A percentile compares a stretch with the other conserved stretches of the same genome.
Conservation (phyloP, 2,888 invertebrate species). For the Scaptomyza parva region DNA sequence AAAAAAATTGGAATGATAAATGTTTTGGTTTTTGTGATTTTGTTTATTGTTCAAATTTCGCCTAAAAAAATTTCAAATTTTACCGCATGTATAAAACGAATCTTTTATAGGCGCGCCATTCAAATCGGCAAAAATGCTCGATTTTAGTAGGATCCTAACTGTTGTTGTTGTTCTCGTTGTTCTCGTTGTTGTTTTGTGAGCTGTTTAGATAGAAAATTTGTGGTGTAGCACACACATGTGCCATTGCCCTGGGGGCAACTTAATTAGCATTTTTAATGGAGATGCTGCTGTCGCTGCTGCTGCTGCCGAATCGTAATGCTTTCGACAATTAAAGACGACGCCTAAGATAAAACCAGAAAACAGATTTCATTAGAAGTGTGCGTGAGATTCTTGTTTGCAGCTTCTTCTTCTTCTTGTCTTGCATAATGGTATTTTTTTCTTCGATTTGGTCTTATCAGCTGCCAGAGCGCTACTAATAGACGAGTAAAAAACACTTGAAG, state of each 20-base stretch:
- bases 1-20: slow-evolving; percentile 75
- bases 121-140: slow-evolving; percentile 57
- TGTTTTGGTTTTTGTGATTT: slow-evolving; percentile 82
- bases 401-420: no score
- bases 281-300: no score
- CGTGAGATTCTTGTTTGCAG: slow-evolving; percentile 47
- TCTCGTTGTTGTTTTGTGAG: slow-evolving; percentile 67
- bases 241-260: slow-evolving; percentile 72
- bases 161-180: slow-evolving; percentile 30
- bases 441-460: slow-evolving; percentile 63
- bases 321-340: slow-evolving; percentile 72
- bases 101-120: slow-evolving; percentile 69
- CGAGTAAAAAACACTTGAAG: slow-evolving; percentile 60
- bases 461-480: slow-evolving; percentile 73
- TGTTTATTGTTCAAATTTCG: slow-evolving; percentile 81
- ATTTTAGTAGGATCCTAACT: slow-evolving; percentile 53
- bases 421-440: slow-evolving; percentile 34
- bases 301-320: slow-evolving; percentile 74
- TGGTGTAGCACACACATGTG: slow-evolving; percentile 72
- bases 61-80: slow-evolving; percentile 73
- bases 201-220: slow-evolving; percentile 78
- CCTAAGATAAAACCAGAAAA: slow-evolving; percentile 22
- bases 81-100: slow-evolving; percentile 76
- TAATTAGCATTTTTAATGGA: slow-evolving; percentile 81
- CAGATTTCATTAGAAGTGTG: slow-evolving; percentile 56